Evolutionary conservation across 1,140 invertebrate genomes (phyloP).

Genomic region (Lycorma delicatula): DNA sequence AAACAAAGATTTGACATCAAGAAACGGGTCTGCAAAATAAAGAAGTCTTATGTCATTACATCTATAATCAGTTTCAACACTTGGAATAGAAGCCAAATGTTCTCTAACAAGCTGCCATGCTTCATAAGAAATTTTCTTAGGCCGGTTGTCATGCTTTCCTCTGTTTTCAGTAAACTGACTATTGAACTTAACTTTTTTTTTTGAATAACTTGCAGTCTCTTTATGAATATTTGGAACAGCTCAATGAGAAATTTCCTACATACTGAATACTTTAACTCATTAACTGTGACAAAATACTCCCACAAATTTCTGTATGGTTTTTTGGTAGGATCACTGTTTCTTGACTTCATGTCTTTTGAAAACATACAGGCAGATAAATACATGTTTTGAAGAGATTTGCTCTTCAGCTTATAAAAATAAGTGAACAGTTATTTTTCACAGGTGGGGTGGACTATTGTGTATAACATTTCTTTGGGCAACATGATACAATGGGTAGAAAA

Average conservation of each 20-base stretch:
- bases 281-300: background rate
- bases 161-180: background rate
- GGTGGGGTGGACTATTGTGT: background rate
- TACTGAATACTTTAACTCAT: background rate
- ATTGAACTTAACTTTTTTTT: background rate
- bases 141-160: background rate
- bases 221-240: background rate
- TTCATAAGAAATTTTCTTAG: background rate
- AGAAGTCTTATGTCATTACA: background rate
- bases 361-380: background rate
- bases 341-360: background rate
- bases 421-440: background rate
- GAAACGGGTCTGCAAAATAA: background rate
- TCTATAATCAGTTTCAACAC: background rate
- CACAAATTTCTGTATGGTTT: background rate
- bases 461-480: background rate
- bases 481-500: background rate
- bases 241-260: conserved; percentile 1
- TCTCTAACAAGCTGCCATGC: background rate
- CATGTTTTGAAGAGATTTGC: background rate
- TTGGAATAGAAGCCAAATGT: background rate
- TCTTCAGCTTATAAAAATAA: background rate
- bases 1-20: background rate
- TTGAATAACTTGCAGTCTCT: background rate
- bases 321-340: background rate